Evolutionary conservation across 2,888 invertebrate genomes (phyloP).

Genomic region (Dasypogon diadema): DNA sequence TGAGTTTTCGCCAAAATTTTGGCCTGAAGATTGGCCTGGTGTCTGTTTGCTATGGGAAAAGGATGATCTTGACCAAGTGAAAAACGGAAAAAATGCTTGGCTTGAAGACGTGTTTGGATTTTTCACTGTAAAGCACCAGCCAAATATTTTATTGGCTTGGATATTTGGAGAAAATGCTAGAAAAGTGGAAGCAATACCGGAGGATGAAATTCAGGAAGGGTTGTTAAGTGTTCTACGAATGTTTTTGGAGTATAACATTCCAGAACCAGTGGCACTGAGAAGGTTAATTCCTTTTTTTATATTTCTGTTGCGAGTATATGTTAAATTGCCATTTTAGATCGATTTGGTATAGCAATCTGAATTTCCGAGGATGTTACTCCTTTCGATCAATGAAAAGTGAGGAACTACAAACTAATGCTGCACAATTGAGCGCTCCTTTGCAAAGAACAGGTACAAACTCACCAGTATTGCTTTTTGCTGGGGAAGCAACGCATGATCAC

Average conservation of each 20-base stretch:
- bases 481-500: constrained; percentile 76
- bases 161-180: constrained; percentile 75
- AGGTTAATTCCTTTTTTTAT: constrained; percentile 46
- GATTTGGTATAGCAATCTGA: constrained; percentile 75
- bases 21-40: constrained; percentile 71
- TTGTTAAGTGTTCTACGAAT: constrained; percentile 65
- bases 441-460: constrained; percentile 60
- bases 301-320: background rate
- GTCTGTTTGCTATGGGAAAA: constrained; percentile 74
- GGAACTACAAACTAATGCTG: constrained; percentile 70
- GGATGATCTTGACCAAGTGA: constrained; percentile 67
- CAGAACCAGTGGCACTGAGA: constrained; percentile 61
- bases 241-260: constrained; percentile 65
- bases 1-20: constrained; percentile 73
- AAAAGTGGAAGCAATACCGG: constrained; percentile 73
- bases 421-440: constrained; percentile 72
- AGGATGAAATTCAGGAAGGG: constrained; percentile 68
- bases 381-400: constrained; percentile 73
- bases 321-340: constrained; percentile 68
- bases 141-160: constrained; percentile 78
- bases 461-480: constrained; percentile 75
- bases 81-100: constrained; percentile 70
- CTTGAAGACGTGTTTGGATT: constrained; percentile 77
- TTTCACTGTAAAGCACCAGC: constrained; percentile 75
- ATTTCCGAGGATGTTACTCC: constrained; percentile 76